These are phyloP conservation scores for Mionectes macconnelli DNA, from an alignment of 2,113 vertebrate species.

Conservation along the genomic window DNA sequence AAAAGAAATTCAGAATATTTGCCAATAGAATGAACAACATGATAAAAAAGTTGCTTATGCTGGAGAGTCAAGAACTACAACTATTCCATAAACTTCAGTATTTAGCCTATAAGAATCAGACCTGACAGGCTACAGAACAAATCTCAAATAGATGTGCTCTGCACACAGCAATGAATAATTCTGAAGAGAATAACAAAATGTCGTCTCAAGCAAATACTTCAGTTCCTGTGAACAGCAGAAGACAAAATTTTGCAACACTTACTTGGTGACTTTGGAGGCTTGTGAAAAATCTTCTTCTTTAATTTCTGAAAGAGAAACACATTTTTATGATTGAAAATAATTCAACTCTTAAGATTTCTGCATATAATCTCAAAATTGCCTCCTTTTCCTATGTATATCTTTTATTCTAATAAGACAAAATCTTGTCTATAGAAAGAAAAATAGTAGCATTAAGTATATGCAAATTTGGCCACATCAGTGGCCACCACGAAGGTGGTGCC, in stretches of 20 bases:
- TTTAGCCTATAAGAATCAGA: neutral
- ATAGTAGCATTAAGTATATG: neutral
- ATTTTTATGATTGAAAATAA: neutral
- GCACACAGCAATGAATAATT: neutral
- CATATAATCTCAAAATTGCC: neutral
- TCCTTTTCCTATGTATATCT: neutral
- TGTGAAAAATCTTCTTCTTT: constrained; percentile 73
- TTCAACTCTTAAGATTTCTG: neutral
- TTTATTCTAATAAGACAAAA: neutral
- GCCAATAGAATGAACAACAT: neutral
- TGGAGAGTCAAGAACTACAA: neutral
- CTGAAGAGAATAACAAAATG: neutral
- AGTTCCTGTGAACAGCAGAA: neutral
- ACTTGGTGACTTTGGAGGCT: constrained; percentile 84
- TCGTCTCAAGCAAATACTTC: neutral
- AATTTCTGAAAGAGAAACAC: constrained; percentile 75
- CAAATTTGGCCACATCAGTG: neutral
- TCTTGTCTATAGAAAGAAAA: neutral
- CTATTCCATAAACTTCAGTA: neutral
- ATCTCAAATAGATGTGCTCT: neutral
- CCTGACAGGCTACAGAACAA: neutral
- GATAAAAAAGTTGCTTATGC: neutral
- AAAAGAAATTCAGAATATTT: neutral
- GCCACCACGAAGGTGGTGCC: neutral
- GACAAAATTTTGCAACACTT: constrained; percentile 54